Conservation (phyloP, 2,113 vertebrate genomes). For the Jacana jacana region DNA sequence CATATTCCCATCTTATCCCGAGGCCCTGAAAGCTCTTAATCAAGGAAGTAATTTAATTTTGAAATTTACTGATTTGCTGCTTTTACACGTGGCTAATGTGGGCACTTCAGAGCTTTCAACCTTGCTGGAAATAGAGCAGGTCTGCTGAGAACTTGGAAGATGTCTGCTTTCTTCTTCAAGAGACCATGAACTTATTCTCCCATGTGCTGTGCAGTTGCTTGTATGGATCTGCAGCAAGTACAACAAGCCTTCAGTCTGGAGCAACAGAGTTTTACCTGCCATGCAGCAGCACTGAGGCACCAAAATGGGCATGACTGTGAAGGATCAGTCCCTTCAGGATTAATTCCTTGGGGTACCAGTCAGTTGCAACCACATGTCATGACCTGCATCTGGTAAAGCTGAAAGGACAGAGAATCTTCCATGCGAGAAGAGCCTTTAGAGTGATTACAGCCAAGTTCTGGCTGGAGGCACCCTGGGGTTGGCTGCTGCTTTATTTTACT, state of each 20-base stretch:
- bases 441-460: neutral
- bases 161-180: neutral
- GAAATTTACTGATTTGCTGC: neutral
- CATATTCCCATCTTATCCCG: neutral
- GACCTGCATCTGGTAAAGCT: neutral
- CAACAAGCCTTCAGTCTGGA: neutral
- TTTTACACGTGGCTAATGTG: neutral
- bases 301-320: neutral
- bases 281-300: accelerated
- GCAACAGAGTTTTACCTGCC: neutral
- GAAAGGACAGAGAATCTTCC: neutral
- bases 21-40: neutral
- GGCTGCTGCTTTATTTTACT: neutral
- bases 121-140: neutral
- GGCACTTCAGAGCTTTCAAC: neutral
- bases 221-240: neutral
- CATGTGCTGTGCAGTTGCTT: neutral
- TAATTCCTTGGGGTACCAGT: neutral
- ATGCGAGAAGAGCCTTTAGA: neutral
- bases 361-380: neutral
- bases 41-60: neutral
- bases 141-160: neutral
- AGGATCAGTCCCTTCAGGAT: neutral
- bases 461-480: neutral
- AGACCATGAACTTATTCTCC: neutral